Conservation (phyloP, 2,888 invertebrate species). For the Yponomeuta plumbellus region DNA sequence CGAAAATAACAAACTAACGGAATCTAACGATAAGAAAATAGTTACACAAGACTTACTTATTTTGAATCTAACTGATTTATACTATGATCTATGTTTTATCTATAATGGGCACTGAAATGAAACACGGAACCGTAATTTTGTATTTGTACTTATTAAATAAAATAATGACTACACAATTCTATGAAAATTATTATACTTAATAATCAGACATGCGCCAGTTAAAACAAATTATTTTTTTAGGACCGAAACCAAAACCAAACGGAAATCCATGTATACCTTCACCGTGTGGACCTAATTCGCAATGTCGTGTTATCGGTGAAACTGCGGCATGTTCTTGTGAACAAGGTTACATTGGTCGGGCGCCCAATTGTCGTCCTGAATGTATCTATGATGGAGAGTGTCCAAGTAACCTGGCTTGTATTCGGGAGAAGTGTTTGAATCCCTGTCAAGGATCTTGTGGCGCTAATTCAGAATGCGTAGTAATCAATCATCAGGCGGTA, state of each 20-base stretch:
- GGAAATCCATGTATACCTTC: slow-evolving; percentile 87
- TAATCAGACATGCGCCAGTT: too few species aligned
- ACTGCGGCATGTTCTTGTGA: slow-evolving; percentile 88
- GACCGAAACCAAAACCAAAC: slow-evolving; percentile 70
- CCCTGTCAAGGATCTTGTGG: slow-evolving; percentile 93
- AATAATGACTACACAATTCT: too few species aligned
- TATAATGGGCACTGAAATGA: too few species aligned
- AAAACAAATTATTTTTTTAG: slow-evolving; percentile 51
- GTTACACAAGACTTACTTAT: not conserved
- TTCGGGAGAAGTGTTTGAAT: slow-evolving; percentile 86
- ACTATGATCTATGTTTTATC: too few species aligned
- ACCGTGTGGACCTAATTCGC: slow-evolving; percentile 90
- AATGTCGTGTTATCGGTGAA: slow-evolving; percentile 85
- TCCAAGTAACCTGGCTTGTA: slow-evolving; percentile 87
- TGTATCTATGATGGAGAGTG: slow-evolving; percentile 91
- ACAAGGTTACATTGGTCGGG: slow-evolving; percentile 85
- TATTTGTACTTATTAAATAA: too few species aligned
- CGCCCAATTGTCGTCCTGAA: slow-evolving; percentile 91
- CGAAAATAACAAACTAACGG: slow-evolving; percentile 16
- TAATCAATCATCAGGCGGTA: slow-evolving; percentile 88
- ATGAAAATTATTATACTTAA: too few species aligned
- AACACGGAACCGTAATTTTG: too few species aligned
- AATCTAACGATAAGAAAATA: slow-evolving; percentile 15
- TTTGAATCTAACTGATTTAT: not conserved
- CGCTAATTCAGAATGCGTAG: slow-evolving; percentile 84